Evolutionary conservation across 2,113 vertebrate genomes (phyloP).

Genomic region (Macaca mulatta): DNA sequence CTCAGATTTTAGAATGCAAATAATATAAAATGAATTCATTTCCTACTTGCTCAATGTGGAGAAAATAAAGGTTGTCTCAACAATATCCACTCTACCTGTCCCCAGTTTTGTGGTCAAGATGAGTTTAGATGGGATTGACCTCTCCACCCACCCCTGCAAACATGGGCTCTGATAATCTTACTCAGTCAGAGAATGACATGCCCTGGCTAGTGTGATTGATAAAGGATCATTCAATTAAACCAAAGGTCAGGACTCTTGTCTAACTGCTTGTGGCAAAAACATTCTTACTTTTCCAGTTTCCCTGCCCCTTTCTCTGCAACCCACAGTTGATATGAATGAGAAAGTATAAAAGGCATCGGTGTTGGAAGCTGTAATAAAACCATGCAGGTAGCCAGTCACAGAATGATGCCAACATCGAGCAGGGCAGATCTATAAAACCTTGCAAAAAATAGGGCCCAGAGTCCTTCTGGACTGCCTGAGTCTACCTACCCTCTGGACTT

Average conservation of each 20-base stretch:
- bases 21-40: not conserved
- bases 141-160: not conserved
- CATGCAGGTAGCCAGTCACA: not conserved
- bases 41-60: not conserved
- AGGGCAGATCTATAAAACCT: not conserved
- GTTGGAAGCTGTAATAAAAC: not conserved
- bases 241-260: not conserved
- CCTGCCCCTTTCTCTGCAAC: not conserved
- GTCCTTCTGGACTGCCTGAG: not conserved
- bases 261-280: not conserved
- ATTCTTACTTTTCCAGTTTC: not conserved
- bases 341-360: not conserved
- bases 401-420: not conserved
- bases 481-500: not conserved
- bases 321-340: not conserved
- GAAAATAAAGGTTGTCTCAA: constrained; percentile 31
- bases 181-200: not conserved
- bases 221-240: not conserved
- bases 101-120: not conserved
- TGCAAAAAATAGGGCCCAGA: not conserved
- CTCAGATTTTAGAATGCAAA: constrained; percentile 33
- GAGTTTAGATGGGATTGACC: not conserved
- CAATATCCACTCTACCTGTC: not conserved
- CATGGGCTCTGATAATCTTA: not conserved
- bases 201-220: not conserved